Evolutionary conservation across 2,797 vertebrate species (phyloP).

Genomic region (Typhlichthys eigenmanni): DNA sequence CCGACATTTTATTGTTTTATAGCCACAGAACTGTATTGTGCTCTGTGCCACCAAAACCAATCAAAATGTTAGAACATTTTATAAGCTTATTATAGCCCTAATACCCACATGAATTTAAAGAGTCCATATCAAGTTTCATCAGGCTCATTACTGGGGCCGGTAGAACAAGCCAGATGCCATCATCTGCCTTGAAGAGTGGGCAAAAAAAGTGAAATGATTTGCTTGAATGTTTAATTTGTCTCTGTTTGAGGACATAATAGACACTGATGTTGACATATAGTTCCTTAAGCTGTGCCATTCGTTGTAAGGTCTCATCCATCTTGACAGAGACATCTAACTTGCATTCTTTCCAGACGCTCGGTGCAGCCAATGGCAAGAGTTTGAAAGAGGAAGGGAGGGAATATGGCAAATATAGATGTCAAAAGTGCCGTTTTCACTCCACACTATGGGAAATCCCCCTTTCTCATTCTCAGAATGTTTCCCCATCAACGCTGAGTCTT

Average conservation of each 20-base stretch:
- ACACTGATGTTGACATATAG: slow-evolving; percentile 52
- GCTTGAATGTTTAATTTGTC: slow-evolving; percentile 34
- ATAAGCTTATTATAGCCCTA: slow-evolving; percentile 50
- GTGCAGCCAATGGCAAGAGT: slow-evolving; percentile 28
- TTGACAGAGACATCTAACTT: slow-evolving; percentile 47
- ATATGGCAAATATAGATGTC: slow-evolving; percentile 6
- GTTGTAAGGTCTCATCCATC: slow-evolving; percentile 33
- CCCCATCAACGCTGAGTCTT: slow-evolving; percentile 8
- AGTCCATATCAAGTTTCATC: slow-evolving; percentile 47
- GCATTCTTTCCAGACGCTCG: slow-evolving; percentile 19
- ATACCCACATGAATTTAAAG: slow-evolving; percentile 27
- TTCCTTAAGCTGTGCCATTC: slow-evolving; percentile 42
- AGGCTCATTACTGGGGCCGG: slow-evolving; percentile 46
- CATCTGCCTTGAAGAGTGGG: slow-evolving; percentile 21
- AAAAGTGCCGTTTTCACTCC: slow-evolving; percentile 27
- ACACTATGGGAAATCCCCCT: slow-evolving; percentile 22
- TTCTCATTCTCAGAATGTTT: slow-evolving; percentile 26
- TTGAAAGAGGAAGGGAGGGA: slow-evolving; percentile 6
- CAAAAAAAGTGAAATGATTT: slow-evolving; percentile 27
- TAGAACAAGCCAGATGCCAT: slow-evolving; percentile 38
- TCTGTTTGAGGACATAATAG: slow-evolving; percentile 48
- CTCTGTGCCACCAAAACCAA: slow-evolving; percentile 38
- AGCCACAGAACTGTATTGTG: slow-evolving; percentile 32
- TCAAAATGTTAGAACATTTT: slow-evolving; percentile 44
- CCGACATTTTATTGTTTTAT: slow-evolving; percentile 40